Conservation (phyloP, 2,888 invertebrate species). For the Hirtodrosophila confusa region DNA sequence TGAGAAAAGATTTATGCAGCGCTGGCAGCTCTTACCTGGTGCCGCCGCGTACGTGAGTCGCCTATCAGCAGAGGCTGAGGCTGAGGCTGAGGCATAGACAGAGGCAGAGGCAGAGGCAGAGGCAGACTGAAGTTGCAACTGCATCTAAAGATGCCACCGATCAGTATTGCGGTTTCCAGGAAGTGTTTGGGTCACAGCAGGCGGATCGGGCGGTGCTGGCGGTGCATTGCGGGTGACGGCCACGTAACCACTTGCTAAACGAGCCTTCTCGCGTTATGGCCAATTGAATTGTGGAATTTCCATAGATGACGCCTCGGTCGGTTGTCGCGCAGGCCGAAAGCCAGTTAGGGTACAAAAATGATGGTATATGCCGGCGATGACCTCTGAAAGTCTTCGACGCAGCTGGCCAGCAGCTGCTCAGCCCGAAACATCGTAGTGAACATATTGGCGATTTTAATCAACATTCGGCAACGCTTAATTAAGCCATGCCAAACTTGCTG, state of each 20-base stretch:
- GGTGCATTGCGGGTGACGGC: constrained; percentile 56
- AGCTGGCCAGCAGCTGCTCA: constrained; percentile 40
- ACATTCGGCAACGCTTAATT: constrained; percentile 44
- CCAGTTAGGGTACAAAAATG: constrained; percentile 52
- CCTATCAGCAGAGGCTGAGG: constrained; percentile 22
- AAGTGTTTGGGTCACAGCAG: constrained; percentile 61
- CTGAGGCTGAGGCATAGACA: constrained; percentile 2
- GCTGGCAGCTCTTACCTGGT: constrained; percentile 55
- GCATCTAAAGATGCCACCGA: constrained; percentile 71
- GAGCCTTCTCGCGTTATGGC: constrained; percentile 70
- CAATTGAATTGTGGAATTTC: constrained; percentile 69
- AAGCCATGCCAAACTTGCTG: constrained; percentile 34
- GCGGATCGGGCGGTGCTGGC: constrained; percentile 6
- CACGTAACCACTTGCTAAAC: constrained; percentile 79
- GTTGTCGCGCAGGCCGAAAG: constrained; percentile 33
- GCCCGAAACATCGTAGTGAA: constrained; percentile 15
- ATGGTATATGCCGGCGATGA: constrained; percentile 50
- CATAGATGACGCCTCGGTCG: constrained; percentile 43
- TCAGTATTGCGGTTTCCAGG: constrained; percentile 66
- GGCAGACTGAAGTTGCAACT: constrained; percentile 15
- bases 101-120: constrained; percentile 5
- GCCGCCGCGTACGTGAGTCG: constrained; percentile 47
- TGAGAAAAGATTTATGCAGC: constrained; percentile 74
- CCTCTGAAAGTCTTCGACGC: constrained; percentile 49
- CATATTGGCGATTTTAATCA: constrained; percentile 44